These are phyloP conservation scores for Lasiurus borealis DNA, from an alignment of 2,113 vertebrate species.

Conservation along the genomic window DNA sequence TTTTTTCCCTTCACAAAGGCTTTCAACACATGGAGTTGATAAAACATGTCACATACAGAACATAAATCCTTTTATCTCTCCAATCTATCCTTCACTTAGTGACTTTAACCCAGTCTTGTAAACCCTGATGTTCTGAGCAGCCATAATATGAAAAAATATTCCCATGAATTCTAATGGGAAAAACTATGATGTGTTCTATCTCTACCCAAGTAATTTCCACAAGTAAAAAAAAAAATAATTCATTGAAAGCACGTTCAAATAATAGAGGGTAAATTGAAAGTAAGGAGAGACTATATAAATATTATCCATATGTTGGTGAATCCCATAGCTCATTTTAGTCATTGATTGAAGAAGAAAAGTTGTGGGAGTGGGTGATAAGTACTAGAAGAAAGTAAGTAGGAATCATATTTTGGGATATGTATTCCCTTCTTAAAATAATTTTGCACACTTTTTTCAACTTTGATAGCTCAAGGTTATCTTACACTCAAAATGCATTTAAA, in stretches of 20 bases:
- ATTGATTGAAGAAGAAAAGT: not conserved
- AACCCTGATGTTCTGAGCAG: not conserved
- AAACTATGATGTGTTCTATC: not conserved
- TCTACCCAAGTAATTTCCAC: slow-evolving; percentile 16
- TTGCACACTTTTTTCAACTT: slow-evolving; percentile 10
- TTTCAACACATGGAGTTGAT: not conserved
- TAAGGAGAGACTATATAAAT: not conserved
- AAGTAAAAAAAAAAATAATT: slow-evolving; percentile 48
- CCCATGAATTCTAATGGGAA: not conserved
- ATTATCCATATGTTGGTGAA: too few species aligned
- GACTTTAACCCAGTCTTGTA: slow-evolving; percentile 22
- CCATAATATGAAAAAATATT: slow-evolving; percentile 15
- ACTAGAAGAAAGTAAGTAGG: not conserved
- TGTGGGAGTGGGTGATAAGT: not conserved
- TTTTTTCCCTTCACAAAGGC: not conserved
- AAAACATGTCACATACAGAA: not conserved
- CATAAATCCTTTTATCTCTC: not conserved
- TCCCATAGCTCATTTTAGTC: not conserved
- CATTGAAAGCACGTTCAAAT: not conserved
- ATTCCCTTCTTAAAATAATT: not conserved
- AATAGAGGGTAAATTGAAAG: not conserved
- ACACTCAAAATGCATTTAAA: not conserved
- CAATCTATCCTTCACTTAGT: not conserved
- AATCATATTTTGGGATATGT: not conserved
- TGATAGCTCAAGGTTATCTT: not conserved